Evolutionary conservation across 2,797 vertebrate species (phyloP).

Genomic region (Tenualosa thibaudeaui): DNA sequence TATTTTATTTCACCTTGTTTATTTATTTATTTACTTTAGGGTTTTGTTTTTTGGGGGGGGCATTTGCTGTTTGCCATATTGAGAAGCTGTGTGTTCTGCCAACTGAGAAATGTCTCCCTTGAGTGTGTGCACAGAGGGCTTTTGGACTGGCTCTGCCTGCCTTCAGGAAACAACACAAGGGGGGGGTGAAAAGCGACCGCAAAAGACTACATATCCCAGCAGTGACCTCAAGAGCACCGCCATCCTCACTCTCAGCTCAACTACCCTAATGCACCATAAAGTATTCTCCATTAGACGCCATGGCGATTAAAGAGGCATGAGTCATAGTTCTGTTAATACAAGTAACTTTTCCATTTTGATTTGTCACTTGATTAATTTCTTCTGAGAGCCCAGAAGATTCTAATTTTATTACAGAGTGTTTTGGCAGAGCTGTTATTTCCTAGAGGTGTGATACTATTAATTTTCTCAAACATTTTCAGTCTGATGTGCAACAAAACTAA

Average conservation of each 20-base stretch:
- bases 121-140: neutral
- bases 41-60: neutral
- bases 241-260: neutral
- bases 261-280: slow-evolving; percentile 10
- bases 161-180: neutral
- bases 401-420: neutral
- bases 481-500: no score
- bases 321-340: neutral
- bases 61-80: slow-evolving; percentile 26
- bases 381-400: neutral
- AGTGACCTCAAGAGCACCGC: neutral
- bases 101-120: slow-evolving; percentile 29
- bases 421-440: neutral
- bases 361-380: neutral
- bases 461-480: no score
- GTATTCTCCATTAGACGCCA: neutral
- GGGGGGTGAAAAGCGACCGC: neutral
- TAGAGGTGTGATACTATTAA: neutral
- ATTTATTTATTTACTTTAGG: slow-evolving; percentile 5
- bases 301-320: neutral
- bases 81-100: slow-evolving; percentile 34
- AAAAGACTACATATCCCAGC: slow-evolving; percentile 21
- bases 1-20: no score
- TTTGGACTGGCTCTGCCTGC: neutral
- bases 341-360: slow-evolving; percentile 21